Percentiles rank a stretch among this genome's conserved stretches.
phyloP scores from a whole-genome alignment of 2,888 invertebrate species.

The Lycia hirtaria region DNA sequence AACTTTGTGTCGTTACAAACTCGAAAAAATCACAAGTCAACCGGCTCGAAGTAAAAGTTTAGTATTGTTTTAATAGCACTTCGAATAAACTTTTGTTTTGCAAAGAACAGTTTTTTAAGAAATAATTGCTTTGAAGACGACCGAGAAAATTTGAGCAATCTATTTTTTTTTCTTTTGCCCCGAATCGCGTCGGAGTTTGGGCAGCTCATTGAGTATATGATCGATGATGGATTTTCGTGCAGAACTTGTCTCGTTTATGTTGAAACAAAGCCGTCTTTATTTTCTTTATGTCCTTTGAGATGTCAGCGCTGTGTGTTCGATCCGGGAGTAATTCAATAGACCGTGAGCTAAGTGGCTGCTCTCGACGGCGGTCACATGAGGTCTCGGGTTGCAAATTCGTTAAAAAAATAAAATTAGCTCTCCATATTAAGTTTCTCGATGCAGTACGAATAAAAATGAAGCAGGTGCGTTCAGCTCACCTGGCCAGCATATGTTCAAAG shows the following conservation, averaged over 20 bases:
- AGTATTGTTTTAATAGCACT: slow-evolving; percentile 55
- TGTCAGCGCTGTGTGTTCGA: slow-evolving; percentile 49
- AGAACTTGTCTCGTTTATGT: slow-evolving; percentile 37
- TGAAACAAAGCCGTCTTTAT: slow-evolving; percentile 49
- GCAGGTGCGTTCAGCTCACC: slow-evolving; percentile 77
- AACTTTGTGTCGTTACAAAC: slow-evolving; percentile 64
- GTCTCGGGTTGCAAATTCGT: slow-evolving; percentile 72
- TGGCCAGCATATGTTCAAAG: slow-evolving; percentile 75
- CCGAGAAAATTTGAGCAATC: slow-evolving; percentile 28
- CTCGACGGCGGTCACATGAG: slow-evolving; percentile 63
- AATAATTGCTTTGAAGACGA: slow-evolving; percentile 45
- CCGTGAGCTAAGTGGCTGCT: slow-evolving; percentile 75
- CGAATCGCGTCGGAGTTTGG: slow-evolving; percentile 37
- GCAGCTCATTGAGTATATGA: slow-evolving; percentile 46
- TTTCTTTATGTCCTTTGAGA: slow-evolving; percentile 54
- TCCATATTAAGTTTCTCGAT: slow-evolving; percentile 77
- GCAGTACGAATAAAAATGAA: slow-evolving; percentile 62
- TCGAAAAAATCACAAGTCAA: slow-evolving; percentile 54
- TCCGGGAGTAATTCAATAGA: slow-evolving; percentile 68
- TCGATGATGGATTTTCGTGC: slow-evolving; percentile 47
- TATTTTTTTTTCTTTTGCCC: slow-evolving; percentile 37
- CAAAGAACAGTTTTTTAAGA: slow-evolving; percentile 43
- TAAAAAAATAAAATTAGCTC: slow-evolving; percentile 66
- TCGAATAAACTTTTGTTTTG: slow-evolving; percentile 47
- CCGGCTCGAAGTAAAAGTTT: slow-evolving; percentile 31